These are phyloP conservation scores for Spea bombifrons DNA, from an alignment of 2,113 vertebrate genomes.

Conservation along the genomic window DNA sequence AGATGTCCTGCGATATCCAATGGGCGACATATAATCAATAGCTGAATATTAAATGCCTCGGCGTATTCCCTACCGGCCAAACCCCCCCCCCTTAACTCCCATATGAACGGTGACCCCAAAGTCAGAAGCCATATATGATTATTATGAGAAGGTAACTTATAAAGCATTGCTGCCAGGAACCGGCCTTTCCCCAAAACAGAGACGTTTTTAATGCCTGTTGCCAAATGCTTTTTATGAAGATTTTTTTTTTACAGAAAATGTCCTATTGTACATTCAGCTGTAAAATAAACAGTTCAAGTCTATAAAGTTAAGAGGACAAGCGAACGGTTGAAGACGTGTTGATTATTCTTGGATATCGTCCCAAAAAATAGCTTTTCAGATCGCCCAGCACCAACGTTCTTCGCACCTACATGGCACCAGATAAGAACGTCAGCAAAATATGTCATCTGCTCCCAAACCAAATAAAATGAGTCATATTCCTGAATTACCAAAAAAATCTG, in stretches of 20 bases:
- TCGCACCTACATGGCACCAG: constrained; percentile 41
- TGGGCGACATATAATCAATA: constrained; percentile 29
- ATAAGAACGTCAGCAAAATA: constrained; percentile 40
- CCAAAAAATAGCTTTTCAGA: constrained; percentile 35
- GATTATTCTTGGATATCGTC: constrained; percentile 40
- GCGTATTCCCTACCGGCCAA: constrained; percentile 51
- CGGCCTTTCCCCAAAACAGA: constrained; percentile 12
- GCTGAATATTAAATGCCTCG: constrained; percentile 53
- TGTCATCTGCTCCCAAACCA: constrained; percentile 26
- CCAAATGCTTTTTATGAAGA: constrained; percentile 44
- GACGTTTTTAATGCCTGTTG: constrained; percentile 42
- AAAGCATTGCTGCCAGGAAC: constrained; percentile 33
- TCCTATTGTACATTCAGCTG: constrained; percentile 27
- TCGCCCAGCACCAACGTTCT: constrained; percentile 21
- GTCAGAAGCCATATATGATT: constrained; percentile 51
- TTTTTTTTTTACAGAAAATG: constrained; percentile 36
- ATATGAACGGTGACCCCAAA: constrained; percentile 48
- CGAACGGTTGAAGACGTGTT: constrained; percentile 40
- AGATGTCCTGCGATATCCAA: too few species aligned
- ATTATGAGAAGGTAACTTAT: constrained; percentile 48
- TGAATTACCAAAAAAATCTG: constrained; percentile 20
- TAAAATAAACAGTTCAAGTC: constrained; percentile 22
- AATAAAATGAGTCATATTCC: constrained; percentile 37
- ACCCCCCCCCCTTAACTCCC: constrained; percentile 53
- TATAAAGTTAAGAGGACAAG: constrained; percentile 37